Conservation (phyloP, 1,140 invertebrate species). For the Saccostrea echinata region DNA sequence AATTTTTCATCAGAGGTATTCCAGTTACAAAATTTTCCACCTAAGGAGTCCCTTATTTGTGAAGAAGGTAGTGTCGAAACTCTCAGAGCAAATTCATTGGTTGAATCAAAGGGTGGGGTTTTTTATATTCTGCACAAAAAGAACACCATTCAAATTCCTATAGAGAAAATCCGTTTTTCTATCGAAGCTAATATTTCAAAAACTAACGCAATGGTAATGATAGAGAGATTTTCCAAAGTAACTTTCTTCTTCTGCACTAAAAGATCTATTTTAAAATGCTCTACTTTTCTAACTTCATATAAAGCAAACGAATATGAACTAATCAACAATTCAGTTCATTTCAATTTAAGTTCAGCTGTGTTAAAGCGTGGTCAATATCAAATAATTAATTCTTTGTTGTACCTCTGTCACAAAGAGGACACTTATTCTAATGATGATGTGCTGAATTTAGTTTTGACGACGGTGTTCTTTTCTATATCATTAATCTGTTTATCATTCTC, state of each 20-base stretch:
- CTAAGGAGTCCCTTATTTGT: background rate
- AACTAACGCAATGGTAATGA: background rate
- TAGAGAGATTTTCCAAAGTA: background rate
- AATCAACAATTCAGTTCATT: background rate
- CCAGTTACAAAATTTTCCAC: background rate
- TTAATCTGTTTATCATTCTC: background rate
- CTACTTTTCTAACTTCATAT: conserved; percentile 1
- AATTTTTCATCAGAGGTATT: background rate
- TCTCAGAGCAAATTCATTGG: background rate
- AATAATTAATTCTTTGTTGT: background rate
- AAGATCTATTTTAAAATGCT: background rate
- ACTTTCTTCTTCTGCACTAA: background rate
- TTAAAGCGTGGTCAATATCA: background rate
- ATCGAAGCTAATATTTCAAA: background rate
- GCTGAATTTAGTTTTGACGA: background rate
- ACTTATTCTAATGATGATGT: background rate
- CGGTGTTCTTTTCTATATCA: background rate
- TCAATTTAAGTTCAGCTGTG: background rate
- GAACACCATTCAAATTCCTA: background rate
- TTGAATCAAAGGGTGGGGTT: background rate
- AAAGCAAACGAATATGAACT: background rate
- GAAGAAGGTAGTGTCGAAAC: background rate
- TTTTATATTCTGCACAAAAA: background rate
- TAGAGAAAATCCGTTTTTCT: background rate
- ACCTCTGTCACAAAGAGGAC: background rate